These are phyloP conservation scores for Buphagus erythrorhynchus DNA, from an alignment of 2,797 vertebrate genomes.

Conservation along the genomic window DNA sequence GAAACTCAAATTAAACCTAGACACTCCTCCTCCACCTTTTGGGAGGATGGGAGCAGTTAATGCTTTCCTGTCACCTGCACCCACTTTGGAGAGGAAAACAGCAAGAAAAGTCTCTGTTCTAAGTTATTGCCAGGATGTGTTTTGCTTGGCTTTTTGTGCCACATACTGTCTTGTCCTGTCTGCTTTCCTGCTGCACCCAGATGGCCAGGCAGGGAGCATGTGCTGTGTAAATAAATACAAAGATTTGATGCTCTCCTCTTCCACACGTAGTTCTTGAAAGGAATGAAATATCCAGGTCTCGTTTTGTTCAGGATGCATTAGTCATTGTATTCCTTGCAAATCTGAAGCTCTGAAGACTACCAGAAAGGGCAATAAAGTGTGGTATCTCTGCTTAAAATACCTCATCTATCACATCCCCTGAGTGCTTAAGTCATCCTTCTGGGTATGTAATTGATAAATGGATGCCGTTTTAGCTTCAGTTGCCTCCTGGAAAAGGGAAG, in stretches of 20 bases:
- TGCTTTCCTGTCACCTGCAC: background rate
- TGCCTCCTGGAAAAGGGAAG: background rate
- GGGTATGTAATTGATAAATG: background rate
- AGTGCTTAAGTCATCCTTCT: conserved; percentile 5
- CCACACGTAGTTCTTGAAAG: background rate
- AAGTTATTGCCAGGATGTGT: background rate
- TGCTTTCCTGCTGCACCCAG: background rate
- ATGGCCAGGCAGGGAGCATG: background rate
- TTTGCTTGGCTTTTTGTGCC: conserved; percentile 9
- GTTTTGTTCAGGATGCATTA: conserved; percentile 16
- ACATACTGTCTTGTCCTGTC: background rate
- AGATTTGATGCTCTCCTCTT: background rate
- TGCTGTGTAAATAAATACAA: background rate
- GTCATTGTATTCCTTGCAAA: background rate
- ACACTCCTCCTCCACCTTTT: background rate
- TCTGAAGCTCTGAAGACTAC: background rate
- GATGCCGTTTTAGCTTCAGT: background rate
- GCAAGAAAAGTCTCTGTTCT: background rate
- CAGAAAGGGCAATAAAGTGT: background rate
- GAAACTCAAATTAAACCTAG: too few species aligned
- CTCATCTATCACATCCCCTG: background rate
- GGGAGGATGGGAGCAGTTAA: background rate
- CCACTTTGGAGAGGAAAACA: background rate
- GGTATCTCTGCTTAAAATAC: conserved; percentile 10
- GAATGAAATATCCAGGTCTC: background rate